A percentile compares a stretch with the other conserved stretches of the same genome.
These are phyloP conservation scores for Heliangelus exortis DNA, from an alignment of 2,797 vertebrate species.

Conservation along the genomic window DNA sequence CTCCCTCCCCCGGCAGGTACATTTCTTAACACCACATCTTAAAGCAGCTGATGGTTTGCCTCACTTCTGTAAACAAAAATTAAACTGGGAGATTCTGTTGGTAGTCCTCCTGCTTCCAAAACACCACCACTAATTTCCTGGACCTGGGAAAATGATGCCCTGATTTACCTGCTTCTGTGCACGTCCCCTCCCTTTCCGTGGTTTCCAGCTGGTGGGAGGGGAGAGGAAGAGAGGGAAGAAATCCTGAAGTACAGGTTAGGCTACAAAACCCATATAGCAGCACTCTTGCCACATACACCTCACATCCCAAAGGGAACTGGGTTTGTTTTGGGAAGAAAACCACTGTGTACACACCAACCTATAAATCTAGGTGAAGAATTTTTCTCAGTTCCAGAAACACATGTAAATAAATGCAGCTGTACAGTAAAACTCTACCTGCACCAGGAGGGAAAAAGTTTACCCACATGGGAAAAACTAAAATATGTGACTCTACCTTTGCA, in stretches of 20 bases:
- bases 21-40: background rate
- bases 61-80: background rate
- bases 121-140: background rate
- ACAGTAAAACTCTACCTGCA: background rate
- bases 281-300: background rate
- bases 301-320: background rate
- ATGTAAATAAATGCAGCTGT: constrained; percentile 6
- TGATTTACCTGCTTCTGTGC: background rate
- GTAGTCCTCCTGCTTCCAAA: background rate
- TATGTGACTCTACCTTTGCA: background rate
- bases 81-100: background rate
- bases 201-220: background rate
- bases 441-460: background rate
- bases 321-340: background rate
- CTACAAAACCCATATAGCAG: background rate
- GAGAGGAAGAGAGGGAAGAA: background rate
- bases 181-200: fast-evolving
- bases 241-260: background rate
- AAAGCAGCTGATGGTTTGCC: background rate
- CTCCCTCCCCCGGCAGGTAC: background rate
- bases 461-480: background rate
- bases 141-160: background rate
- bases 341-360: background rate
- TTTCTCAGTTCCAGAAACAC: background rate
- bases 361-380: constrained; percentile 10